Conservation (phyloP, 2,888 invertebrate genomes). For the Perizoma affinitatum region DNA sequence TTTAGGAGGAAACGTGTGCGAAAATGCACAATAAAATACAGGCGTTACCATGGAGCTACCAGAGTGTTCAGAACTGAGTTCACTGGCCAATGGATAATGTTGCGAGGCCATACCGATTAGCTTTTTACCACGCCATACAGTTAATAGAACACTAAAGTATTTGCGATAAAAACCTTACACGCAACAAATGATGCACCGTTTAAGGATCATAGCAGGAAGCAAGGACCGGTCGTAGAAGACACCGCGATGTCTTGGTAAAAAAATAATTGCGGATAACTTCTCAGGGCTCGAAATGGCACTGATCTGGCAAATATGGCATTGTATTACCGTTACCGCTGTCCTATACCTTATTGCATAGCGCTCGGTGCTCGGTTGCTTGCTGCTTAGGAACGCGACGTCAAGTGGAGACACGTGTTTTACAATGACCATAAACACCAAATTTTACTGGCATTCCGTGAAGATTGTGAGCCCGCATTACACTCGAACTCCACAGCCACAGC, state of each 20-base stretch:
- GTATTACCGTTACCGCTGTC: slow-evolving; percentile 50
- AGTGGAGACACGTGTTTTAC: slow-evolving; percentile 39
- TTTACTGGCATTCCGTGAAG: slow-evolving; percentile 47
- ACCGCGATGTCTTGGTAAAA: slow-evolving; percentile 51
- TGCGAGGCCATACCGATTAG: slow-evolving; percentile 51
- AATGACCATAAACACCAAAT: slow-evolving; percentile 44
- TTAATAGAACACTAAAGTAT: slow-evolving; percentile 43
- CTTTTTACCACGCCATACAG: slow-evolving; percentile 46
- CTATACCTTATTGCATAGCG: slow-evolving; percentile 17
- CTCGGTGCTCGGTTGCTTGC: slow-evolving; percentile 14
- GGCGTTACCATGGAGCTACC: slow-evolving; percentile 38
- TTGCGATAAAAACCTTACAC: slow-evolving; percentile 55
- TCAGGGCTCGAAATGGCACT: slow-evolving; percentile 42
- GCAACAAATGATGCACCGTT: slow-evolving; percentile 61
- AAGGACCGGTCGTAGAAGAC: slow-evolving; percentile 57
- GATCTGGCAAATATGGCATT: slow-evolving; percentile 52
- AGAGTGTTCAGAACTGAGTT: slow-evolving; percentile 40
- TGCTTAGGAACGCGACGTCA: slow-evolving; percentile 16
- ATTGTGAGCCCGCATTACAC: slow-evolving; percentile 58
- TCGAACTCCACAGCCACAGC: slow-evolving; percentile 40
- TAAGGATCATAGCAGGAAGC: slow-evolving; percentile 75
- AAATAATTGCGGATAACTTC: slow-evolving; percentile 65
- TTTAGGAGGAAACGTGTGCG: slow-evolving; percentile 37
- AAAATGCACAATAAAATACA: slow-evolving; percentile 50
- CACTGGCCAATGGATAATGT: slow-evolving; percentile 44